These are phyloP conservation scores for Amia ocellicauda DNA, from an alignment of 2,113 vertebrate genomes.

Conservation along the genomic window DNA sequence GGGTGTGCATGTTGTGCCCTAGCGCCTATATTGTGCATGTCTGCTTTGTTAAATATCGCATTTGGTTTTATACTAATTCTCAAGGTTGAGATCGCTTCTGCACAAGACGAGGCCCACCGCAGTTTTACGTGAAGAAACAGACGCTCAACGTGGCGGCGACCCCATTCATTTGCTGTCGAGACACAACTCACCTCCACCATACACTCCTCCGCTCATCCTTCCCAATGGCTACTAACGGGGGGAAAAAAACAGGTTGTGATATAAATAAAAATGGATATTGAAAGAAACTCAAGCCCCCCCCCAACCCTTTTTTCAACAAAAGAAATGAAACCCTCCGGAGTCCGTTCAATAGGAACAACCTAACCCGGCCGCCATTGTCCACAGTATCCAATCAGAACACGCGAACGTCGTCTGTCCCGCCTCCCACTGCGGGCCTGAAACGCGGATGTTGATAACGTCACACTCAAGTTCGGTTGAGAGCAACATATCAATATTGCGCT, in stretches of 20 bases:
- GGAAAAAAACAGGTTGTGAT: neutral
- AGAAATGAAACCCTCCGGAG: constrained; percentile 21
- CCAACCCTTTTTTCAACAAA: constrained; percentile 52
- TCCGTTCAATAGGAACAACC: constrained; percentile 37
- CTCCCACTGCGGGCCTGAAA: no score
- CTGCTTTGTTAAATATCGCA: no score
- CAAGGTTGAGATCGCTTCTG: no score
- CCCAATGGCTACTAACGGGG: neutral
- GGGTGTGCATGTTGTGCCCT: no score
- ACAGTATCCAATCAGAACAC: constrained; percentile 45
- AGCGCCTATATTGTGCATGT: no score
- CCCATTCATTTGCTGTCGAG: constrained; percentile 22
- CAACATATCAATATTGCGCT: constrained; percentile 12
- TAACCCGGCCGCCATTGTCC: constrained; percentile 32
- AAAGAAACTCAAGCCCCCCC: no score
- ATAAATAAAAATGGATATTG: neutral
- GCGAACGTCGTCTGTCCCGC: no score
- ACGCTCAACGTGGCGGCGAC: constrained; percentile 43
- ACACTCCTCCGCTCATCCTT: constrained; percentile 74
- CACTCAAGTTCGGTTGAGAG: constrained; percentile 24
- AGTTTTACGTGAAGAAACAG: no score
- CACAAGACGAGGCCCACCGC: no score
- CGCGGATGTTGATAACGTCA: neutral
- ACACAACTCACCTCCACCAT: constrained; percentile 70
- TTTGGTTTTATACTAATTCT: no score